Base-by-base conservation (phyloP, 2,113 vertebrate genomes). In the Corythaixoides concolor region DNA sequence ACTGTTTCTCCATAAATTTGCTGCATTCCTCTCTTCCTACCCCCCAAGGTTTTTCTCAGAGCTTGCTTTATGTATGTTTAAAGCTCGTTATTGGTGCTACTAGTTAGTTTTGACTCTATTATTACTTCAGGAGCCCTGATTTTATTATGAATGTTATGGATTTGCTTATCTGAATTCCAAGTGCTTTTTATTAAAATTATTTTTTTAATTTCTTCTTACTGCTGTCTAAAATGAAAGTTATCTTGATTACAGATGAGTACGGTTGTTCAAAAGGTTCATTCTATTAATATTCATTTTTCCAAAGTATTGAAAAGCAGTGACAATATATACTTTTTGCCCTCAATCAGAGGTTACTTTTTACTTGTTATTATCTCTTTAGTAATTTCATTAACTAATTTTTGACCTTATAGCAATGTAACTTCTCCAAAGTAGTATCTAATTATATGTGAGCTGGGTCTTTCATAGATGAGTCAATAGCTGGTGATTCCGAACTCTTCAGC, bases 171-270 rank as follows among this genome's bases (percentile, higher is more conserved):
- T 86, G 41, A 43, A 28, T 69, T 90, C 28, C 0, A 13, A 92
- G 60, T 24, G 66, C 11, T 77, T 92, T 74, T 96, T 75, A 97
- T 97, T 98, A 97, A 98, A 98, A 97, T 95, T 74, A 33, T 92
- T 90, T 92, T 89, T 97, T 95, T 75, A 90, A 98, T 96, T 96
- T 97, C 95, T 97, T 97, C 97, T 98, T 96, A 92, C 96, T 98
- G 98, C 98, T 98, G 68, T 98, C 98, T 98, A 97, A 97, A 91
- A 96, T 97, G 97, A 98, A 98, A 98, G 98, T 98, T 98, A 98
- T 98, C 97, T 98, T 98, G 98, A 98, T 98, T 98, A 98, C 98
- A 98, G 98, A 98, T 98, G 98, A 98, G 97, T 98, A 98, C 96
- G 98, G 98, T 97, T 98, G 97, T 97, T 98, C 98, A 93, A 97